These are phyloP conservation scores for Crocidura indochinensis DNA, from an alignment of 2,797 vertebrate genomes.

Conservation along the genomic window DNA sequence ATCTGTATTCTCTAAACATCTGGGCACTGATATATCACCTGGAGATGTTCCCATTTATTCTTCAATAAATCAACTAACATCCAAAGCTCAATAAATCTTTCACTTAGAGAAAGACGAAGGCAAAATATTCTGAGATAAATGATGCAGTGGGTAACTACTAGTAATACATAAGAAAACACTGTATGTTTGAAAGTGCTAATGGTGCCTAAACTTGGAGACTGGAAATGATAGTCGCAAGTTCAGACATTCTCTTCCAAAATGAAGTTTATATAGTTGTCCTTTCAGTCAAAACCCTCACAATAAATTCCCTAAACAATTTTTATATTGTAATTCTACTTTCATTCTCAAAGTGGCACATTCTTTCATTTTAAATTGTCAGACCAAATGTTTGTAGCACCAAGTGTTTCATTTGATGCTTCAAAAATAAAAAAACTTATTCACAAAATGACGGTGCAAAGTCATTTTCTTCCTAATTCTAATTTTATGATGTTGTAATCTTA, in stretches of 20 bases:
- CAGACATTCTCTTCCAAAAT: neutral
- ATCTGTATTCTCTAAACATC: constrained; percentile 48
- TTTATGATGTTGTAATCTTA: neutral
- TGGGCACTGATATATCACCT: constrained; percentile 35
- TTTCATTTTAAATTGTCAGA: constrained; percentile 43
- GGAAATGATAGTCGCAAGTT: neutral
- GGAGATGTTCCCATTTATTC: constrained; percentile 46
- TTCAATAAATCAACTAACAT: constrained; percentile 29
- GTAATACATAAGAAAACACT: neutral
- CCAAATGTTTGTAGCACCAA: neutral
- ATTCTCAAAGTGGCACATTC: neutral
- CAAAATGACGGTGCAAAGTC: neutral
- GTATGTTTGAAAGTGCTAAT: neutral
- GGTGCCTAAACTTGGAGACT: neutral
- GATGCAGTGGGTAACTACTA: neutral
- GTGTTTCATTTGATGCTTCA: constrained; percentile 4
- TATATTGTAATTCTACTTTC: constrained; percentile 13
- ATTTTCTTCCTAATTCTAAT: constrained; percentile 15
- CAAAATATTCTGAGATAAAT: constrained; percentile 61
- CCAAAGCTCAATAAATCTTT: constrained; percentile 46
- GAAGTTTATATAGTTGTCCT: neutral
- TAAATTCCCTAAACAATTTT: neutral
- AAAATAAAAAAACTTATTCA: constrained; percentile 45
- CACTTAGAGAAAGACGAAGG: constrained; percentile 23
- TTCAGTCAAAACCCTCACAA: constrained; percentile 5